A percentile compares a stretch with the other conserved stretches of the same genome.
Evolutionary conservation across 1,140 invertebrate genomes (phyloP).

Genomic region (Diploscapter pachys): DNA sequence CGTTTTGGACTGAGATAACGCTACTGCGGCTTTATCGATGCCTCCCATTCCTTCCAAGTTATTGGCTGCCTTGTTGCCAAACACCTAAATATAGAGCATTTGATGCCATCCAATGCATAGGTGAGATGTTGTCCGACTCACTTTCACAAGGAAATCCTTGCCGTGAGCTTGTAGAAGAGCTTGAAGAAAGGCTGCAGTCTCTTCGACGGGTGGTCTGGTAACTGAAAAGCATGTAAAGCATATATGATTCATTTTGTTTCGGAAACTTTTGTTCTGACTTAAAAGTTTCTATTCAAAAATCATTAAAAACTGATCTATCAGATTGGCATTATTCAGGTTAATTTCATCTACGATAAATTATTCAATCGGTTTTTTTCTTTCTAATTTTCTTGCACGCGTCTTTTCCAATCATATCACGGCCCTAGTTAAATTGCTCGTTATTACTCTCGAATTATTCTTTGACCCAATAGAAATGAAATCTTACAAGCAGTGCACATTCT

Average conservation of each 20-base stretch:
- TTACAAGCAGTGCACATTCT: conserved; percentile 86
- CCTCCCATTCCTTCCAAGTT: conserved; percentile 82
- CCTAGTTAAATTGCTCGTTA: no score
- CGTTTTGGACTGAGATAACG: conserved; percentile 89
- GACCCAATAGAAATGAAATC: conserved; percentile 34
- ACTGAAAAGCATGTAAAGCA: conserved; percentile 65
- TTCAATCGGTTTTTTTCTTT: no score
- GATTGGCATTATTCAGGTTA: no score
- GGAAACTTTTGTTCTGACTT: no score
- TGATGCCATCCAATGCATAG: not conserved
- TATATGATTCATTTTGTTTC: not conserved
- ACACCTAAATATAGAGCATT: conserved; percentile 63
- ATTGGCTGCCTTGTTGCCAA: conserved; percentile 85
- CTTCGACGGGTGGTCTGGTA: conserved; percentile 90
- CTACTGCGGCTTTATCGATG: conserved; percentile 87
- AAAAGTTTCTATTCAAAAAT: no score
- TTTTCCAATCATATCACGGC: no score
- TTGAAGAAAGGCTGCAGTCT: conserved; percentile 88
- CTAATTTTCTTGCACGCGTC: no score
- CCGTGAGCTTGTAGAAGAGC: conserved; percentile 86
- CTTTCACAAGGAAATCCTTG: conserved; percentile 88
- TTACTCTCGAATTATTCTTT: no score
- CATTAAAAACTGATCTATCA: no score
- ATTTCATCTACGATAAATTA: no score
- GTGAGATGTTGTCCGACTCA: conserved; percentile 11